Evolutionary conservation across 2,113 vertebrate genomes (phyloP).

Genomic region (Thamnophis sirtalis): DNA sequence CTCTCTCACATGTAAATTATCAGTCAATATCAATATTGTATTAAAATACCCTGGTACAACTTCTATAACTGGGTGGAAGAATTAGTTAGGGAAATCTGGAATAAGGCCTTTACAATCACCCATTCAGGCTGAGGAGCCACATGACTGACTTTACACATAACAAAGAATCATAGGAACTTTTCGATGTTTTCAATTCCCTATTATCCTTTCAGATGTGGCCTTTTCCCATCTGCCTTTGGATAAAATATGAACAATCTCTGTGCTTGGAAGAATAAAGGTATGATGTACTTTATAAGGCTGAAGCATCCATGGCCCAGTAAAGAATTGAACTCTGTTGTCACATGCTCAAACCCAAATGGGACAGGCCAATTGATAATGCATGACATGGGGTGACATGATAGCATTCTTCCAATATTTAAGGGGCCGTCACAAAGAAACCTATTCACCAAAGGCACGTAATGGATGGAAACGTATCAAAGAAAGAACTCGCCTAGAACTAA

Average conservation of each 20-base stretch:
- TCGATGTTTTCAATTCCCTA: neutral
- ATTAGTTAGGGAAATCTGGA: neutral
- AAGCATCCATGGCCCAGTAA: neutral
- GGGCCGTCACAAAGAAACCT: neutral
- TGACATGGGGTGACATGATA: neutral
- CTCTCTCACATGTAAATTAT: neutral
- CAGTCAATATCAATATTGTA: neutral
- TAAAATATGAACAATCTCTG: neutral
- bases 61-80: neutral
- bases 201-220: neutral
- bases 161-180: neutral
- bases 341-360: neutral
- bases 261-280: neutral
- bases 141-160: neutral
- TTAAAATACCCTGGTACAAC: neutral
- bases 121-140: neutral
- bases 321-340: neutral
- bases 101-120: neutral
- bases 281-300: neutral
- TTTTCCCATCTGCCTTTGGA: neutral
- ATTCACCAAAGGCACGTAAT: neutral
- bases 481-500: neutral
- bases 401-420: neutral
- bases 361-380: neutral
- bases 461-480: neutral